Percentiles rank a stretch among this genome's conserved stretches.
Evolutionary conservation across 2,797 vertebrate genomes (phyloP).

Genomic region (Lutjanus argentimaculatus): DNA sequence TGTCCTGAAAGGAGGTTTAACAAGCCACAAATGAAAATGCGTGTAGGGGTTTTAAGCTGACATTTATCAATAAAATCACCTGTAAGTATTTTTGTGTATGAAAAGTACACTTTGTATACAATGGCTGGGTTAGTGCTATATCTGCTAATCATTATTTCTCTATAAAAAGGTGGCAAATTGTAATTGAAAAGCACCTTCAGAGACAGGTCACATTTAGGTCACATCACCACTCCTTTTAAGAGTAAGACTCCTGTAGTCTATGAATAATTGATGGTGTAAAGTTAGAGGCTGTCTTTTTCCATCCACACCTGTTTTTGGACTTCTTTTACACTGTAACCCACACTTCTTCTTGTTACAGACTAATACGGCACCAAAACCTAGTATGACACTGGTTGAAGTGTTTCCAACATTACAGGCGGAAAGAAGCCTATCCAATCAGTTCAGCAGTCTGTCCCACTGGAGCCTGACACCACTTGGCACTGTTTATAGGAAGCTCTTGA

Average conservation of each 20-base stretch:
- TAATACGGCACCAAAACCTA: constrained; percentile 42
- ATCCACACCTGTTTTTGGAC: constrained; percentile 31
- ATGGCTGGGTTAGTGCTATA: neutral
- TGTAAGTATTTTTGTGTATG: neutral
- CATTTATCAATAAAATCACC: neutral
- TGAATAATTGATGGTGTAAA: constrained; percentile 80
- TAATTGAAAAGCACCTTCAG: neutral
- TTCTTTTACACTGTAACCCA: constrained; percentile 73
- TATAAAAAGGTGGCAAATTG: neutral
- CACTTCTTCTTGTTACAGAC: constrained; percentile 54
- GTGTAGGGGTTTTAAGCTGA: too few relatives aligned
- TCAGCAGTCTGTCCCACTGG: neutral
- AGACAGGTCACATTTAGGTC: constrained; percentile 17
- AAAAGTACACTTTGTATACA: neutral
- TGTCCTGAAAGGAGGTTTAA: too few relatives aligned
- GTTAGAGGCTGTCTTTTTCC: constrained; percentile 52
- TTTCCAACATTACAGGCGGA: constrained; percentile 35
- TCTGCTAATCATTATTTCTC: neutral
- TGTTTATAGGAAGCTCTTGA: constrained; percentile 40
- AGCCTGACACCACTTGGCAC: constrained; percentile 46
- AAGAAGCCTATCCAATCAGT: constrained; percentile 51
- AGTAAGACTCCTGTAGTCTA: constrained; percentile 21
- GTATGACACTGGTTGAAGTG: constrained; percentile 33
- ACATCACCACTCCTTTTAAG: constrained; percentile 14
- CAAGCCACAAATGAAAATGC: too few relatives aligned